Evolutionary conservation across 2,797 vertebrate genomes (phyloP).

Genomic region (Lutra lutra): DNA sequence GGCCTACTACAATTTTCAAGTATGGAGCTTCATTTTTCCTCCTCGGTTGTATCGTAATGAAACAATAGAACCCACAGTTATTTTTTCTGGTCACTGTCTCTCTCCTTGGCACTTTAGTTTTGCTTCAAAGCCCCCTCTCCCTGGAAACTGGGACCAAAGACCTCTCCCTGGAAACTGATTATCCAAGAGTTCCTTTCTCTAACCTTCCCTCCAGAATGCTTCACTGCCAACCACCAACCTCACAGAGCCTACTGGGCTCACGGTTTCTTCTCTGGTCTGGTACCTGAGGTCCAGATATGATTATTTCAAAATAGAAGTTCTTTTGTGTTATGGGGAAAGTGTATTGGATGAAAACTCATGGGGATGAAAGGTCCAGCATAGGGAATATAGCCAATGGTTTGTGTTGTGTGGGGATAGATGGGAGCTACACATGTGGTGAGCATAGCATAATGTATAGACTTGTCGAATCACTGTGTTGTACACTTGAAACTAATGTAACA

Average conservation of each 20-base stretch:
- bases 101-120: neutral
- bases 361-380: neutral
- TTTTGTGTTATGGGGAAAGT: neutral
- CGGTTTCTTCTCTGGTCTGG: neutral
- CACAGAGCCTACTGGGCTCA: neutral
- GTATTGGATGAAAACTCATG: neutral
- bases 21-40: neutral
- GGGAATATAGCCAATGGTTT: neutral
- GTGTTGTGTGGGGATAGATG: neutral
- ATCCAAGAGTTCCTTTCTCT: neutral
- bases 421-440: neutral
- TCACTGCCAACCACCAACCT: neutral
- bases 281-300: neutral
- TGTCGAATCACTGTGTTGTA: neutral
- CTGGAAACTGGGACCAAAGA: neutral
- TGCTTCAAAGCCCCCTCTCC: neutral
- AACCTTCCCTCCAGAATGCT: neutral
- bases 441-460: neutral
- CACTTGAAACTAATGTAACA: neutral
- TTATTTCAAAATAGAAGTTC: neutral
- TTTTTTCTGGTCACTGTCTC: neutral
- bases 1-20: neutral
- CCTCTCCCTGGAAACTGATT: neutral
- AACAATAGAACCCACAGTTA: neutral
- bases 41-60: neutral